Evolutionary conservation across 2,888 invertebrate species (phyloP).

Genomic region (Pammene aurita): DNA sequence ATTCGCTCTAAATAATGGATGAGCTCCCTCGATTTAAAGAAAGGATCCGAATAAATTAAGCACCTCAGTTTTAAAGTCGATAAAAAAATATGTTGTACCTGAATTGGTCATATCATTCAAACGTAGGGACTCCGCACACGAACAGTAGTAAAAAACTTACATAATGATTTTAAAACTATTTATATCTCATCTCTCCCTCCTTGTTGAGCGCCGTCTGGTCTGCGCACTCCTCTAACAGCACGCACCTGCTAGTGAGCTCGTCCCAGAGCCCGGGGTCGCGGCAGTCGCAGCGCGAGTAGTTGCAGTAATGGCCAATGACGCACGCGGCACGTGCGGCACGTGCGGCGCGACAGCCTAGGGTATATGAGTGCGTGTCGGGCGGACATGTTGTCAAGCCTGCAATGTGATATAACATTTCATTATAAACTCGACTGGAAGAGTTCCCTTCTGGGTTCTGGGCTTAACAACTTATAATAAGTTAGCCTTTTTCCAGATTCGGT

Average conservation of each 20-base stretch:
- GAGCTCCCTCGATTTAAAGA: too few relatives aligned
- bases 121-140: too few relatives aligned
- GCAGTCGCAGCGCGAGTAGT: conserved; percentile 3
- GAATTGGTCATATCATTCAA: too few relatives aligned
- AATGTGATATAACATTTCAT: background rate
- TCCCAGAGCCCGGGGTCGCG: background rate
- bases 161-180: background rate
- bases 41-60: too few relatives aligned
- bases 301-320: background rate
- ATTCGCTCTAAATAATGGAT: too few relatives aligned
- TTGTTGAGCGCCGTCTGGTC: background rate
- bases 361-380: background rate
- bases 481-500: too few relatives aligned
- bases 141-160: too few relatives aligned
- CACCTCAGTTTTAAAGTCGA: too few relatives aligned
- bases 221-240: background rate
- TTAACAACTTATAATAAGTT: too few relatives aligned
- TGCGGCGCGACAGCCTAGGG: background rate
- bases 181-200: background rate
- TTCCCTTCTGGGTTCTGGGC: too few relatives aligned
- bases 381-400: background rate
- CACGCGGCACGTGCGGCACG: background rate
- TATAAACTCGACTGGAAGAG: too few relatives aligned
- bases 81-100: too few relatives aligned
- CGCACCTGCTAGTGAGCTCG: background rate